Evolutionary conservation across 2,797 vertebrate genomes (phyloP), one percentile per base, ranked within the genome.

Genomic region (Craterocephalus amniculus): DNA sequence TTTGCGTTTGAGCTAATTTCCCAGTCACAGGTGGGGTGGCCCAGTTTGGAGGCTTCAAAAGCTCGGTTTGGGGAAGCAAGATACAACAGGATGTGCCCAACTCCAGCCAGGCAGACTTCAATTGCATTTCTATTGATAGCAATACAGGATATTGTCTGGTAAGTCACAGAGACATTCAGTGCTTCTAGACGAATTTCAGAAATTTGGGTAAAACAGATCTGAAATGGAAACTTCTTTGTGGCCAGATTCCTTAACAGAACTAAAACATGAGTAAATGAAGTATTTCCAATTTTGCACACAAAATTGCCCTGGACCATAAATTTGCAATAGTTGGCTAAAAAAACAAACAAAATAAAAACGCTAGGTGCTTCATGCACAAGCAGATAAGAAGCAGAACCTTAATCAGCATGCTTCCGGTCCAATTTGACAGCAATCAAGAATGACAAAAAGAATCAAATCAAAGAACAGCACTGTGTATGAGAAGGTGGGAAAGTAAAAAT

Each of bases 1-100:
- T 83, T 87, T 77, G 80, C 69, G 76, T 83, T 79, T 85, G 75
- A 87, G 86, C 56, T 80, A 87, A 92, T 92, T 94, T 91, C 90
- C 84, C 58, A 86, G 77, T 90, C 81, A 88, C 92, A 91, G 80
- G 77, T 88, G 49, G 80, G 80, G 70, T 91, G 90, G 89, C 90
- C 91, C 91, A 95, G 84, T 91, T 94, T 77, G 79, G 36, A 83
- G 80, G 87, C 92, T 93, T 95, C 88, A 94, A 94, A 94, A 90
- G 45, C 83, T 83, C 26, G 29, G 83, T 85, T 88, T 81, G 73
- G 79, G 67, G 72, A 90, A 70, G 66, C 80, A 48, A 73, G 26
- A 74, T 91, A 74, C 85, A 89, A 90, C 88, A 83, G 90, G 85
- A 90, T 87, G 83, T 83, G 86, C 85, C 82, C 80, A 77, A 68